A percentile compares a stretch with the other conserved stretches of the same genome.
phyloP scores from a whole-genome alignment of 2,888 invertebrate species.

The Clistopyga incitator region DNA sequence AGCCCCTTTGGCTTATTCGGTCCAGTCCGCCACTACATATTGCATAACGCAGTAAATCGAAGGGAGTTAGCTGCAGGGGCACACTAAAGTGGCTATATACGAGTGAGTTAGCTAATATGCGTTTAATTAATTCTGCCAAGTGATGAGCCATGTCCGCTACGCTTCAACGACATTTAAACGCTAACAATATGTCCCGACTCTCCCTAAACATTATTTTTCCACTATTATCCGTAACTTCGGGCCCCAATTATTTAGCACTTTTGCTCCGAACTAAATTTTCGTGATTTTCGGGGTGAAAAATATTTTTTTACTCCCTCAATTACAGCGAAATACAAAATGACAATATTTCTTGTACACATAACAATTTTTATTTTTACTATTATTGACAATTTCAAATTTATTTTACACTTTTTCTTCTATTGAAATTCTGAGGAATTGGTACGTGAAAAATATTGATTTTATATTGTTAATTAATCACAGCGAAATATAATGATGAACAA shows the following conservation, averaged over 20 bases:
- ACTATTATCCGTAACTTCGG: too few relatives aligned
- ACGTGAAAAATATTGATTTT: slow-evolving; percentile 1
- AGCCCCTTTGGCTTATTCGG: slow-evolving; percentile 37
- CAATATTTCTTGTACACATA: too few relatives aligned
- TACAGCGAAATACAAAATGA: too few relatives aligned
- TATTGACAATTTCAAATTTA: neutral
- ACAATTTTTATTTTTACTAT: too few relatives aligned
- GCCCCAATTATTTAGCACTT: too few relatives aligned
- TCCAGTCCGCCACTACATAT: slow-evolving; percentile 28
- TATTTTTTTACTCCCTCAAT: too few relatives aligned
- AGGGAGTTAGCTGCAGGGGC: slow-evolving; percentile 60
- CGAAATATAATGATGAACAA: neutral
- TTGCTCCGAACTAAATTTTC: too few relatives aligned
- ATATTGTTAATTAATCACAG: neutral
- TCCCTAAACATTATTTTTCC: neutral
- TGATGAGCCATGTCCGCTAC: slow-evolving; percentile 69
- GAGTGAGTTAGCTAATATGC: slow-evolving; percentile 82
- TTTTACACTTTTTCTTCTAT: neutral
- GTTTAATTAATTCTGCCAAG: slow-evolving; percentile 81
- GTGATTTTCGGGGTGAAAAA: too few relatives aligned
- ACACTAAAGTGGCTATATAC: slow-evolving; percentile 64
- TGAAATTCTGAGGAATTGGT: neutral
- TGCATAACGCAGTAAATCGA: slow-evolving; percentile 51
- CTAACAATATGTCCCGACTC: slow-evolving; percentile 69
- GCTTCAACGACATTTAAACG: slow-evolving; percentile 52